Percentiles rank a stretch among this genome's conserved stretches.
phyloP scores from a whole-genome alignment of 2,888 invertebrate genomes.

The Agrochola circellaris region DNA sequence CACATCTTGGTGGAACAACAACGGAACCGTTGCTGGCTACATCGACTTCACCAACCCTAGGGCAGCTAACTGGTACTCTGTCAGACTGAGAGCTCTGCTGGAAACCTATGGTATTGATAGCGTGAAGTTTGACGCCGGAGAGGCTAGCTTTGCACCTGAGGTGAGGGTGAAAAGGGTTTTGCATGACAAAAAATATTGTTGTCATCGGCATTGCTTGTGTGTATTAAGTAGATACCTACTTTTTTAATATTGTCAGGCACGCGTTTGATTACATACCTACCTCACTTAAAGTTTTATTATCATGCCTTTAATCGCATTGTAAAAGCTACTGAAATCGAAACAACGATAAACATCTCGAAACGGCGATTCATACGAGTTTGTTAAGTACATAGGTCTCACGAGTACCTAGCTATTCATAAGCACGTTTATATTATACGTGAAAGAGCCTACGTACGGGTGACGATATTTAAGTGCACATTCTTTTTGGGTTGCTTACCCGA shows the following conservation, averaged over 20 bases:
- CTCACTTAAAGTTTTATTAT: too few species aligned
- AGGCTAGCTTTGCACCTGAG: slow-evolving; percentile 92
- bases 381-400: neutral
- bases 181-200: neutral
- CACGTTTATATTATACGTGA: neutral
- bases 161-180: slow-evolving; percentile 70
- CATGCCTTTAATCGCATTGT: neutral
- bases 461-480: neutral
- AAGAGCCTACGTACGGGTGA: neutral
- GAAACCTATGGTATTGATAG: slow-evolving; percentile 92
- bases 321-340: neutral
- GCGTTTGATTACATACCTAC: neutral
- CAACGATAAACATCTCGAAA: slow-evolving; percentile 11
- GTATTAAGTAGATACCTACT: neutral
- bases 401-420: neutral
- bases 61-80: slow-evolving; percentile 92
- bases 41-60: slow-evolving; percentile 94
- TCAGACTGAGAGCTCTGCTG: slow-evolving; percentile 88
- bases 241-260: neutral
- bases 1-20: slow-evolving; percentile 90
- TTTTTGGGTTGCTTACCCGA: neutral
- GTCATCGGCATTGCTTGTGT: neutral
- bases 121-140: slow-evolving; percentile 96
- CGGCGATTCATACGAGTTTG: neutral
- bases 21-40: slow-evolving; percentile 88